phyloP scores from a whole-genome alignment of 2,888 invertebrate species.

The Rhogogaster chlorosoma region DNA sequence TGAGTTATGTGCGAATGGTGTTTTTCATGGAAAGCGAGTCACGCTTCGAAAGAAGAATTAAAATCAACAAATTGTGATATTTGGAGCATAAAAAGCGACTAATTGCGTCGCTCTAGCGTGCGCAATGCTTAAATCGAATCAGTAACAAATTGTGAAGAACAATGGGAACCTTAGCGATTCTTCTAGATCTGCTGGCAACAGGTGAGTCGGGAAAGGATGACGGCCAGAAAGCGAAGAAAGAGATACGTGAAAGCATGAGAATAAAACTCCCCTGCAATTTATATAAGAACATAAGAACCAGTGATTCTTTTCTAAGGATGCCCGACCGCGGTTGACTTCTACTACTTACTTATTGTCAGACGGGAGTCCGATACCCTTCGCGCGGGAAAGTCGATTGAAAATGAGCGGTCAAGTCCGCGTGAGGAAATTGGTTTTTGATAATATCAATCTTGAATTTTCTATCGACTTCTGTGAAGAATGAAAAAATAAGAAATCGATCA shows the following conservation, averaged over 20 bases:
- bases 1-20: not conserved
- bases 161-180: not conserved
- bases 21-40: not conserved
- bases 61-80: not conserved
- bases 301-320: not conserved
- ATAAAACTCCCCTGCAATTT: not conserved
- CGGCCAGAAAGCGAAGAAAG: not conserved
- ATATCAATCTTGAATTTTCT: not conserved
- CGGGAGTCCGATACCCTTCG: not conserved
- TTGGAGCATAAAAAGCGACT: not conserved
- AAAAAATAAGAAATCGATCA: not conserved
- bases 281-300: not conserved
- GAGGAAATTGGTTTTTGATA: not conserved
- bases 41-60: not conserved
- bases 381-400: not conserved
- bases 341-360: not conserved
- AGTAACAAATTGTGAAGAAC: not conserved
- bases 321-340: not conserved
- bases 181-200: constrained; percentile 26
- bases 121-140: not conserved
- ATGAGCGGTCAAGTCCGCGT: not conserved
- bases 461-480: not conserved
- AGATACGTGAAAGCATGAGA: not conserved
- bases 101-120: not conserved
- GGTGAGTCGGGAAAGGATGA: not conserved